Evolutionary conservation across 1,140 invertebrate genomes (phyloP), one percentile per base, ranked within the genome.

Genomic region (Drosophila gunungcola): DNA sequence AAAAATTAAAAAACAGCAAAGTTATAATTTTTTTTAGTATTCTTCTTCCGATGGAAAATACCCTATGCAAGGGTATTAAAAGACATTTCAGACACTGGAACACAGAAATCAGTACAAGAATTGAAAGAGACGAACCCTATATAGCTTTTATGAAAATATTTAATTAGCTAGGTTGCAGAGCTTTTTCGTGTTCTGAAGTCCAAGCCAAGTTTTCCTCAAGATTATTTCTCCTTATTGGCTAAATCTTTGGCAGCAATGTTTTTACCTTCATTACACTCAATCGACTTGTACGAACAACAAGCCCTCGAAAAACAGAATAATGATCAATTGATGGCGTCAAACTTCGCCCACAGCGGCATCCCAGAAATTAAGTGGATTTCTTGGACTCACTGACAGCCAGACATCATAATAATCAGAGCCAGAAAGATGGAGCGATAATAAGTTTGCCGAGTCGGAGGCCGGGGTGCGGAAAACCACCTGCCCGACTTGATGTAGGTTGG

Each of bases 401-500:
- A 82, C 58, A 69, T 79, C 79, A 69, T 76, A 82, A 86, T 83
- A 86, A 86, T 83, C 78, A 74, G 65, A 78, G 55, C 51, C 69
- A 51, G 52, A 67, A 56, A 69, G 67, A 78, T 62, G 60, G 67
- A 16, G 68, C 56, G 67, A 61, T 78, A 84, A 85, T 70, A 73
- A 62, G 77, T 77, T 65, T 65, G 62, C 52, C 42, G 32, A 21
- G 11, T 3, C 5, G 25, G 1, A 29, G 5, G 2, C 10, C 36
- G 41, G 16, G 10, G 41, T 13, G 21, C 43, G 56, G 32, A 68
- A 51, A 73, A 65, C 64, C 74, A 82, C 83, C 82, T 86, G 68
- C 29, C n/a, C 2, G 13, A 11, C 34, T 70, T 78, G 73, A 86
- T 38, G 60, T 57, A 55, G 78, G 55, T 51, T 52, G 72, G 49